Conservation (phyloP, 2,888 invertebrate genomes). For the Encarsia formosa region DNA sequence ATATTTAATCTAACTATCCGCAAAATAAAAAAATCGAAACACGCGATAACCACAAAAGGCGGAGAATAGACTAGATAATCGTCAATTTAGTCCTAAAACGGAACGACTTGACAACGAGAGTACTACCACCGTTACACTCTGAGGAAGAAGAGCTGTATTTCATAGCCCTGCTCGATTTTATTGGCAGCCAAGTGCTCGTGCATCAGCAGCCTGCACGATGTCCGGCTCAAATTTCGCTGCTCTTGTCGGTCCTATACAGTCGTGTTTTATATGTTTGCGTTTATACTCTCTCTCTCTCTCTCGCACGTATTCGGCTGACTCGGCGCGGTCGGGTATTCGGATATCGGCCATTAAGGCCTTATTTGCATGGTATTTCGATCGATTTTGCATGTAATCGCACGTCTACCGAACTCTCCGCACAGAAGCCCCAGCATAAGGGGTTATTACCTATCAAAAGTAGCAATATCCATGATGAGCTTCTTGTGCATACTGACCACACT, state of each 20-base stretch:
- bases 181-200: slow-evolving; percentile 22
- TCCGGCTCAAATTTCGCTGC: slow-evolving; percentile 25
- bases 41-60: no score
- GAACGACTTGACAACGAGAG: no score
- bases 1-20: no score
- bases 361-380: slow-evolving; percentile 23
- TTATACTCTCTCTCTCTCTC: background rate
- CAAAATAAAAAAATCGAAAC: no score
- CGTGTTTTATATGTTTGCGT: background rate
- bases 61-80: no score
- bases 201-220: slow-evolving; percentile 16
- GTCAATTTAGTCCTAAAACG: no score
- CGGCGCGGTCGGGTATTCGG: no score
- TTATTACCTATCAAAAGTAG: slow-evolving; percentile 8
- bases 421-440: slow-evolving; percentile 9
- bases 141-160: background rate
- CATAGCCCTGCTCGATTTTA: slow-evolving; percentile 5
- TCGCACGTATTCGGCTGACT: background rate
- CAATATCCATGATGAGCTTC: background rate
- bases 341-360: slow-evolving; percentile 19
- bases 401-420: slow-evolving; percentile 11
- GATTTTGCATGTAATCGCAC: slow-evolving; percentile 23
- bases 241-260: background rate
- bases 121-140: background rate
- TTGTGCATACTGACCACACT: background rate